These are phyloP conservation scores for Sebastes alutus DNA, from an alignment of 2,797 vertebrate genomes.

Conservation along the genomic window DNA sequence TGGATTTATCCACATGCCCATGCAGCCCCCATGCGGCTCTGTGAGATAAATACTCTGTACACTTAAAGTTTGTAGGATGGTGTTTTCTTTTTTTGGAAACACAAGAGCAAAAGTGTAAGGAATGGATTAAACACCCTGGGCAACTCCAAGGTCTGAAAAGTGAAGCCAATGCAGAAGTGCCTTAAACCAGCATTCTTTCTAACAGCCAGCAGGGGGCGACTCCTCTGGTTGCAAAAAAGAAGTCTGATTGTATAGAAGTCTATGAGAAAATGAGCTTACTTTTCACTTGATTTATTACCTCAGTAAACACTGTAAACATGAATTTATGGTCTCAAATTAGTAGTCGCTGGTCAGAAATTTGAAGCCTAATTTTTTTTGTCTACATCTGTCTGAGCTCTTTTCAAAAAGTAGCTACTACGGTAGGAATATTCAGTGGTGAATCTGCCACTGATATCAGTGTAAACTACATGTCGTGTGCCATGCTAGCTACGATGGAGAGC, in stretches of 20 bases:
- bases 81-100: background rate
- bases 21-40: too few species aligned
- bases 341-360: background rate
- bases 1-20: background rate
- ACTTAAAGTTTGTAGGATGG: background rate
- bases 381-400: background rate
- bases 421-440: background rate
- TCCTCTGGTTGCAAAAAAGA: too few species aligned
- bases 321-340: too few species aligned
- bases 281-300: too few species aligned
- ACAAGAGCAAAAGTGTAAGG: background rate
- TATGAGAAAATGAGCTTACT: too few species aligned
- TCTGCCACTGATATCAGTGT: background rate
- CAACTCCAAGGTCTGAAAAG: too few species aligned
- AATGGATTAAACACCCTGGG: background rate
- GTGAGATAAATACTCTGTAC: background rate
- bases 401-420: background rate
- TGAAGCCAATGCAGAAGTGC: too few species aligned
- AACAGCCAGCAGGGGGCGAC: too few species aligned
- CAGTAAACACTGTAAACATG: too few species aligned
- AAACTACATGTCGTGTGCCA: background rate
- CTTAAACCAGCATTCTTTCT: too few species aligned
- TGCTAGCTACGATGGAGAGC: background rate
- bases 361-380: background rate
- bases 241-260: too few species aligned